Evolutionary conservation across 1,140 invertebrate genomes (phyloP).

Genomic region (Delia radicum): DNA sequence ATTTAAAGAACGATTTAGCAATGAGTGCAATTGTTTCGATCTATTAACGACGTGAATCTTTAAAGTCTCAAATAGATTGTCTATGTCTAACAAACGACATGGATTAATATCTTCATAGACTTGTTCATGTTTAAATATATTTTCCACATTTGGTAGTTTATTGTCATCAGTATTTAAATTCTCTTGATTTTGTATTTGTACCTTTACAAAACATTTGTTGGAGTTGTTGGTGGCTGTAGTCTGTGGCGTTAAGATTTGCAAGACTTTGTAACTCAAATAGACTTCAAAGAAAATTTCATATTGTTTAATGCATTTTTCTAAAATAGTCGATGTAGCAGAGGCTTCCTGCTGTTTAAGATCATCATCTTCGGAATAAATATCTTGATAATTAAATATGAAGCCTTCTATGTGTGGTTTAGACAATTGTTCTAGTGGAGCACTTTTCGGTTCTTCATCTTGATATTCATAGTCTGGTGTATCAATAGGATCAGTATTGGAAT

Average conservation of each 20-base stretch:
- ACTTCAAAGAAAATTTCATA: conserved; percentile 65
- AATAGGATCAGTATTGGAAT: conserved; percentile 27
- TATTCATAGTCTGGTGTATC: conserved; percentile 7
- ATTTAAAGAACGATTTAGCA: conserved; percentile 41
- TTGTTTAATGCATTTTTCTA: conserved; percentile 66
- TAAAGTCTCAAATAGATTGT: conserved; percentile 45
- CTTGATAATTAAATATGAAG: conserved; percentile 34
- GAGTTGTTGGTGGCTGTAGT: conserved; percentile 16
- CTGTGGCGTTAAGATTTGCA: conserved; percentile 32
- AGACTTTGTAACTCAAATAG: conserved; percentile 44
- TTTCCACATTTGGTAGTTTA: conserved; percentile 32
- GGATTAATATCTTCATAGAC: conserved; percentile 42
- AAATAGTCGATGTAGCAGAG: conserved; percentile 55
- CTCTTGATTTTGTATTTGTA: conserved; percentile 41
- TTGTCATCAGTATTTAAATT: neutral
- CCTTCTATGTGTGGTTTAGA: conserved; percentile 30
- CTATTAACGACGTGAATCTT: conserved; percentile 47
- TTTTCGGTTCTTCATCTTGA: conserved; percentile 39
- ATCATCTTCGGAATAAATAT: conserved; percentile 26
- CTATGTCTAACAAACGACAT: conserved; percentile 41
- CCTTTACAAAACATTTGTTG: conserved; percentile 41
- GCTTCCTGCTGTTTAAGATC: conserved; percentile 16
- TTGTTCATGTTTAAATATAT: conserved; percentile 44
- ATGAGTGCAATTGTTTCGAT: conserved; percentile 41
- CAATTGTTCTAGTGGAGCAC: conserved; percentile 40